Percentiles rank a stretch among this genome's conserved stretches.
These are phyloP conservation scores for Agriopis marginaria DNA, from an alignment of 2,888 invertebrate species.

Conservation along the genomic window DNA sequence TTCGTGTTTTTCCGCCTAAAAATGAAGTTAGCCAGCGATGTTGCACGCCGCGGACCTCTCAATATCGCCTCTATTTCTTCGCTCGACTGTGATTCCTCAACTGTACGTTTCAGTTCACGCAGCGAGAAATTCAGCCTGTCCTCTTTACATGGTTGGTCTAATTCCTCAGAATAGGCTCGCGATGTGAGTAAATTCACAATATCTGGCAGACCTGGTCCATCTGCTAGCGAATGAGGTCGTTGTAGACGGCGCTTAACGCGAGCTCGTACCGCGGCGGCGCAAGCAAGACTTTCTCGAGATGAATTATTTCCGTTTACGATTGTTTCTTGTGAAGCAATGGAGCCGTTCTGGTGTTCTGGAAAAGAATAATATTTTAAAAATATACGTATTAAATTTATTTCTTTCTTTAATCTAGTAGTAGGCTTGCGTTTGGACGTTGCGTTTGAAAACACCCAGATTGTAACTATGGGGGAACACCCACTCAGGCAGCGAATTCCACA, in stretches of 20 bases:
- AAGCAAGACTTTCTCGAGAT: conserved; percentile 64
- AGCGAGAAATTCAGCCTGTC: conserved; percentile 54
- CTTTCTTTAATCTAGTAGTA: too few relatives aligned
- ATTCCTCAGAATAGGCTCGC: conserved; percentile 63
- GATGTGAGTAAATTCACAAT: conserved; percentile 60
- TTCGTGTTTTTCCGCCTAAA: conserved; percentile 53
- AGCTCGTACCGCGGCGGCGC: conserved; percentile 65
- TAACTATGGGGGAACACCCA: too few relatives aligned
- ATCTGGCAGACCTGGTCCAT: conserved; percentile 58
- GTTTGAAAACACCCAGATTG: too few relatives aligned
- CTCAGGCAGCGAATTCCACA: too few relatives aligned
- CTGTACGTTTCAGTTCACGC: conserved; percentile 51
- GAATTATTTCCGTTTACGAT: not conserved
- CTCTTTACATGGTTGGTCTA: conserved; percentile 47
- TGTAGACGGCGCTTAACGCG: conserved; percentile 64
- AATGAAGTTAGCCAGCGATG: conserved; percentile 64
- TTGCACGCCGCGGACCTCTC: conserved; percentile 52
- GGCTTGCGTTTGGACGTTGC: too few relatives aligned
- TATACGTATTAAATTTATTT: too few relatives aligned
- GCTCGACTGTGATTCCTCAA: conserved; percentile 61
- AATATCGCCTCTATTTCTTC: conserved; percentile 25
- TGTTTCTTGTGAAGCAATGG: conserved; percentile 36
- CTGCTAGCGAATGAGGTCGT: conserved; percentile 72
- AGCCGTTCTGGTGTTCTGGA: conserved; percentile 61
- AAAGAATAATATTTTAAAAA: conserved; percentile 15